Percentiles rank a stretch among this genome's conserved stretches.
Conservation (phyloP, 2,797 vertebrate species). For the Eulemur albifrons region DNA sequence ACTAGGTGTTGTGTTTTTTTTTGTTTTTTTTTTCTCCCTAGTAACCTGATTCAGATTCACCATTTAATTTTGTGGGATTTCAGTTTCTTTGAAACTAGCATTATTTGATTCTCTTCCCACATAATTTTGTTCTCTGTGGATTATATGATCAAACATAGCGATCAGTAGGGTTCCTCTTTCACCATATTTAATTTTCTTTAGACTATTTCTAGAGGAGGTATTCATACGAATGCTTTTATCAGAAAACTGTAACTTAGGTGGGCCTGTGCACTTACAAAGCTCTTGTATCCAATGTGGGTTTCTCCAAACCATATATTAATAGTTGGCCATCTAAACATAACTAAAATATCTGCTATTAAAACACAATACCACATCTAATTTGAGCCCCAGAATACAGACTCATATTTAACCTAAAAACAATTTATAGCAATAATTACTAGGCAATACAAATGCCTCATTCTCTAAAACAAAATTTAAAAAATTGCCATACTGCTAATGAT, state of each 20-base stretch:
- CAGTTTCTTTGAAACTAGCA: background rate
- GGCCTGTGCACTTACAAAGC: background rate
- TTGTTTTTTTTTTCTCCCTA: background rate
- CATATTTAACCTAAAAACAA: background rate
- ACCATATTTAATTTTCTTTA: background rate
- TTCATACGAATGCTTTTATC: background rate
- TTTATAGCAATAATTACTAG: background rate
- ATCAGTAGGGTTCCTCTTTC: background rate
- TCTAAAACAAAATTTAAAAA: background rate
- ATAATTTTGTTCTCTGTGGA: background rate
- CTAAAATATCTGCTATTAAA: background rate
- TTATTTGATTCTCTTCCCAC: background rate
- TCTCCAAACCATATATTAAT: background rate
- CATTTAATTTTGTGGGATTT: slow-evolving; percentile 6
- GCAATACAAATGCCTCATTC: background rate
- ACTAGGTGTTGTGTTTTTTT: background rate
- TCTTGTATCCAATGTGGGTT: background rate
- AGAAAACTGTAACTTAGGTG: background rate
- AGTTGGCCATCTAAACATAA: background rate
- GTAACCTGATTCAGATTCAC: background rate
- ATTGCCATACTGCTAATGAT: background rate
- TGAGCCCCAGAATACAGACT: background rate
- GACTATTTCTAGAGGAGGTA: background rate
- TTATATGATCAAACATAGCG: background rate
- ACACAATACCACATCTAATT: background rate